phyloP scores from a whole-genome alignment of 2,888 invertebrate species.

The Hypomecis atomaria region DNA sequence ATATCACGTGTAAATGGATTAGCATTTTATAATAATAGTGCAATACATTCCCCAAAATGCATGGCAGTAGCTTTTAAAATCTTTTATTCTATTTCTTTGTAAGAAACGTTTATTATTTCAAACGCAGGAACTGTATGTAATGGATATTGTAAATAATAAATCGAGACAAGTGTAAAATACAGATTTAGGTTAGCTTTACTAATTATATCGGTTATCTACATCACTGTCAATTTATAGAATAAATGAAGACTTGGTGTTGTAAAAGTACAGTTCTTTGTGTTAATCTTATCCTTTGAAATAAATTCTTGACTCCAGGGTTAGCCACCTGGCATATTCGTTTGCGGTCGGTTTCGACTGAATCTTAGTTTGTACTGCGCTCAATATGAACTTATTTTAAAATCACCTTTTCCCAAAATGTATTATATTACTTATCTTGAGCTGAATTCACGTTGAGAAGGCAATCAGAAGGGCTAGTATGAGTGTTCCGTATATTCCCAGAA shows the following conservation, averaged over 20 bases:
- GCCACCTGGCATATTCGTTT: background rate
- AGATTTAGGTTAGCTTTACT: conserved; percentile 22
- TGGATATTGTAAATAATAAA: conserved; percentile 36
- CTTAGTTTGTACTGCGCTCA: too few relatives aligned
- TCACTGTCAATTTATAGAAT: conserved; percentile 37
- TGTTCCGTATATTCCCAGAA: too few relatives aligned
- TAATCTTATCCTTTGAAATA: background rate
- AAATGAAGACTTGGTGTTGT: conserved; percentile 32
- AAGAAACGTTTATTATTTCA: conserved; percentile 25
- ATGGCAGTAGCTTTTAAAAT: conserved; percentile 52
- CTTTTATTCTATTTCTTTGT: conserved; percentile 36
- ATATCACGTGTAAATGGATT: conserved; percentile 26
- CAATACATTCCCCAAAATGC: conserved; percentile 72
- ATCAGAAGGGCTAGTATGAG: too few relatives aligned
- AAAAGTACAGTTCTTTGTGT: conserved; percentile 10
- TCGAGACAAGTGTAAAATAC: conserved; percentile 32
- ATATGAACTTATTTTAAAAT: too few relatives aligned
- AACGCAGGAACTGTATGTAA: conserved; percentile 22
- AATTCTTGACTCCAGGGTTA: too few relatives aligned
- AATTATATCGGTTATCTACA: conserved; percentile 24
- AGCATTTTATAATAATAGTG: conserved; percentile 49
- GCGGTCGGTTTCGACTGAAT: too few relatives aligned
- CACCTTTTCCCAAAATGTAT: too few relatives aligned
- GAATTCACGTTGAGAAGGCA: background rate
- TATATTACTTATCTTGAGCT: too few relatives aligned